These are phyloP conservation scores for Leptoteleia sp. DNA, from an alignment of 1,140 invertebrate genomes.

Conservation along the genomic window DNA sequence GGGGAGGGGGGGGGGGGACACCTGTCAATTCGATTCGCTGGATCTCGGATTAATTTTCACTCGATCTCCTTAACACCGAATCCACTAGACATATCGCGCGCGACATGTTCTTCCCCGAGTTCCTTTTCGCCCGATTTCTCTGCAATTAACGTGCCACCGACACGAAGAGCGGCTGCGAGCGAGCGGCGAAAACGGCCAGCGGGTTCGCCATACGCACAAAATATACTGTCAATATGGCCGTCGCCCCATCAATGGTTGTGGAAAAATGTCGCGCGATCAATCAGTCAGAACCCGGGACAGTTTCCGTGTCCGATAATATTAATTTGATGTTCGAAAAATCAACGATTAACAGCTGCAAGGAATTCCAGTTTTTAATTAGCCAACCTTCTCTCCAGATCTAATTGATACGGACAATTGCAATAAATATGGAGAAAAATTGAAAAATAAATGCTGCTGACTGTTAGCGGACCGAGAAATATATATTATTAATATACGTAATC, in stretches of 20 bases:
- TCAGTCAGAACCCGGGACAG: conserved; percentile 48
- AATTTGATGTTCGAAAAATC: too few species aligned
- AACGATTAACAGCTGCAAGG: too few species aligned
- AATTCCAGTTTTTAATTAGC: too few species aligned
- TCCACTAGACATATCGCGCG: conserved; percentile 62
- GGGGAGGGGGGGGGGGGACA: too few species aligned
- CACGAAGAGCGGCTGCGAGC: conserved; percentile 51
- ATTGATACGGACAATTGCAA: too few species aligned
- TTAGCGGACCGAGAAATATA: too few species aligned
- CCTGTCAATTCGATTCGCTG: conserved; percentile 63
- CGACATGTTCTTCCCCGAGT: conserved; percentile 42
- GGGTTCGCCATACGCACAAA: conserved; percentile 29
- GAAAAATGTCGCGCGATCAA: conserved; percentile 61
- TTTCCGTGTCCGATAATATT: conserved; percentile 32
- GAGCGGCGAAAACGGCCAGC: conserved; percentile 39
- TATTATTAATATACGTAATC: too few species aligned
- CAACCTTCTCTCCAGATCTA: too few species aligned
- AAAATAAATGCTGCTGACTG: too few species aligned
- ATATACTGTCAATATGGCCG: conserved; percentile 49
- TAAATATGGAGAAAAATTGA: too few species aligned
- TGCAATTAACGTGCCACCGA: conserved; percentile 70
- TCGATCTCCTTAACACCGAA: conserved; percentile 67
- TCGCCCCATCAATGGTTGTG: conserved; percentile 63
- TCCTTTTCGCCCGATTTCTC: conserved; percentile 65
- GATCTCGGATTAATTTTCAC: conserved; percentile 69